Evolutionary conservation across 92 coral and sea anemone genomes (phyloP), one percentile per base, ranked within the genome.

Genomic region (Palythoa grandiflora): DNA sequence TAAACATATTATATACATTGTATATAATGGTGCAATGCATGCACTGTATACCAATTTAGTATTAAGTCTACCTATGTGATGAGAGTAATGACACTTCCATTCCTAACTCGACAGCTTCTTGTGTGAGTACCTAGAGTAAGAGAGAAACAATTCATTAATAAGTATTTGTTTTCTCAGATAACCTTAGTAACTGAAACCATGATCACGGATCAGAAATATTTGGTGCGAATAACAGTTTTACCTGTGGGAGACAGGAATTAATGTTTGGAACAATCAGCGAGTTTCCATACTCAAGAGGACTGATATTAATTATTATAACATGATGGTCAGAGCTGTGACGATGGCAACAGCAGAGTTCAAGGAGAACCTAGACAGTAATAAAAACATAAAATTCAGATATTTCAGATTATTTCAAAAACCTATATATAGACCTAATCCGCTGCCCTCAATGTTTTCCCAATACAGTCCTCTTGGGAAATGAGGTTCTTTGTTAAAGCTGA

Each of bases 271-370:
- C 96, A 73, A 97, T 70, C 52, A 97, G 84, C 5, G 94, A 94
- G 84, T 95, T 96, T 4, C 97, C 97, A 91, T 94, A 95, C 68
- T 97, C 99, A 59, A 97, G 60, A 66, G 99, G 99, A 55, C 99
- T 97, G 47, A 85, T 93, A 90, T 97, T 97, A 8, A 97, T 97
- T 36, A 97, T 78, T 86, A 97, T 77, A 11, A 85, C 89, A 74
- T 94, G 88, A 54, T 55, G 90, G 48, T 87, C 88, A 11, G 40
- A n/a, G 6, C 88, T 37, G 12, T 65, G 48, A 11, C 89, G 88
- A 86, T 92, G 91, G 48, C 57, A 66, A 52, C 95, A 94, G 76
- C 95, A 95, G 75, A 97, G 75, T 75, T 92, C 93, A 85, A 95
- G 86, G 57, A 97, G 89, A 17, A 97, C 92, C 99, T 97, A 77